Evolutionary conservation across 2,888 invertebrate genomes (phyloP), one percentile per base, ranked within the genome.

Genomic region (Macropis europaea): DNA sequence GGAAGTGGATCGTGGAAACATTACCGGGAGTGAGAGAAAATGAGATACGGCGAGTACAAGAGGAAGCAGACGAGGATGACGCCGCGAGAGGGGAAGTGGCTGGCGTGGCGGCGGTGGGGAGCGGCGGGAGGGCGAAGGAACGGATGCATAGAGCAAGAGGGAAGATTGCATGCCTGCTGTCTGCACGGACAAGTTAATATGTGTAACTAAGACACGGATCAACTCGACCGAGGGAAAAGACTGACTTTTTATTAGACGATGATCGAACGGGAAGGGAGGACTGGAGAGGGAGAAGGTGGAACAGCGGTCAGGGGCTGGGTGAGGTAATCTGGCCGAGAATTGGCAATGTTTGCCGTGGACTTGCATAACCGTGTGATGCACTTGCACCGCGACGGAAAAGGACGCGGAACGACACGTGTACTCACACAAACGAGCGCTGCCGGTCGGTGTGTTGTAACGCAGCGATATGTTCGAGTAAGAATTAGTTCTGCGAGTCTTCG

Each of bases 321-420:
- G 38, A 28, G 50, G 52, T 42, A 62, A 66, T 77, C 72, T 76
- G 79, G 54, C 71, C 70, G 62, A 73, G 80, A 82, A 83, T 82
- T 83, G 78, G 76, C 81, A 76, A 77, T 80, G 79, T 63, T 75
- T 73, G 67, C 63, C 45, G 56, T 40, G 62, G 59, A 48, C 72
- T 84, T 84, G 80, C 82, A 77, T 82, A 79, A 82, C 73, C 60
- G 30, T 47, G 47, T 57, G 9, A 13, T 45, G 42, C 50, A 45
- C 24, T 64, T 45, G 28, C 59, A 17, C 2, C 22, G 30, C 26
- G 34, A 36, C 24, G 40, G 24, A 63, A 45, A 22, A 54, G 38
- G 40, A 52, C 42, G 6, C 11, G n/a, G 36, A 11, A 22, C 17
- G 62, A 66, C 61, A 57, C 53, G 71, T 67, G 43, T 26, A 66